Conservation (phyloP, 30 jellyfish, hydroid and myxozoan genomes). For the Morbakka virulenta region DNA sequence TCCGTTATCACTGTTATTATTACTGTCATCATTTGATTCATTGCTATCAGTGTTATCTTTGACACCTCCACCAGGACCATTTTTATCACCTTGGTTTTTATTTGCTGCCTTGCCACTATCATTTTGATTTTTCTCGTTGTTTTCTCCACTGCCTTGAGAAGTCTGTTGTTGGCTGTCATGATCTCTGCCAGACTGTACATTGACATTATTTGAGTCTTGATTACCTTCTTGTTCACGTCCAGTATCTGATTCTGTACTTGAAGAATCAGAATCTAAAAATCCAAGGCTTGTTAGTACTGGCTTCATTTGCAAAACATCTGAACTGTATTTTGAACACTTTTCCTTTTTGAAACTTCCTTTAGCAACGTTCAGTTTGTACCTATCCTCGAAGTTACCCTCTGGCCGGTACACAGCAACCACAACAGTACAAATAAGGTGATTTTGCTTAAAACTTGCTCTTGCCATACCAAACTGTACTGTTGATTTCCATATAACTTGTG, state of each 20-base stretch:
- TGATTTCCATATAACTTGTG: constrained; percentile 79
- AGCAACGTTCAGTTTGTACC: constrained; percentile 63
- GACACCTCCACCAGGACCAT: neutral
- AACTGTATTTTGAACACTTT: constrained; percentile 9
- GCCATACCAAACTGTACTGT: constrained; percentile 69
- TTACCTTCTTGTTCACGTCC: neutral
- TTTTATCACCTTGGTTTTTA: neutral
- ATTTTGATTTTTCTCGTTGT: neutral
- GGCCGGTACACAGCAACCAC: constrained; percentile 80
- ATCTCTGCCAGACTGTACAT: neutral
- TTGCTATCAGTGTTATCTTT: neutral
- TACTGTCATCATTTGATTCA: neutral
- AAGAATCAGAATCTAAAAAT: neutral
- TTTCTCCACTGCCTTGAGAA: neutral
- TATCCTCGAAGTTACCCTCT: constrained; percentile 74
- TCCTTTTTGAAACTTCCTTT: constrained; percentile 68
- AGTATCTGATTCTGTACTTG: neutral
- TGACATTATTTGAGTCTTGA: neutral
- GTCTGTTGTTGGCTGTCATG: neutral
- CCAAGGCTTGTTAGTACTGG: neutral
- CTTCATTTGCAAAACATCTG: neutral
- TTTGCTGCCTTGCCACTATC: neutral
- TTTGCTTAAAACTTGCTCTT: constrained; percentile 45
- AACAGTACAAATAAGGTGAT: constrained; percentile 68
- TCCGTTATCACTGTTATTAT: neutral